Evolutionary conservation across 2,888 invertebrate species (phyloP), one percentile per base, ranked within the genome.

Genomic region (Nomada goodeniana): DNA sequence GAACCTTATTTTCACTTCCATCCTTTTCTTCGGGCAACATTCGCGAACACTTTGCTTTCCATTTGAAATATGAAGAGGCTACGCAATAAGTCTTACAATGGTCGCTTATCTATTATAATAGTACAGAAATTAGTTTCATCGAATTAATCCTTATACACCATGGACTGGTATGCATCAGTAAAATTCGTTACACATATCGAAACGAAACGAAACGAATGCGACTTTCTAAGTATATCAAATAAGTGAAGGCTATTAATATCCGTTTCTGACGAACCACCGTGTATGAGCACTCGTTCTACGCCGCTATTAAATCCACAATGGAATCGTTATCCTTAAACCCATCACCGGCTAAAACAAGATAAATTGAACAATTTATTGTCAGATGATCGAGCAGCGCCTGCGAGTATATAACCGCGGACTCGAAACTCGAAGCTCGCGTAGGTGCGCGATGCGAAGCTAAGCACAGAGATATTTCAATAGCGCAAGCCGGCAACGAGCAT

Each of bases 401-500:
- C 26, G 64, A n/a, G 52, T 15, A 55, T 50, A n/a, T 53, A 53
- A 20, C 53, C 47, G 11, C 47, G 50, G 63, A 7, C 55, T 68
- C 47, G 61, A 23, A 76, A 36, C 65, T 53, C 15, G 63, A 50
- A 52, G 69, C 63, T 36, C 67, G 77, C 70, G 80, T 78, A 73
- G 69, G 73, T 74, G 81, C 67, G 69, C 75, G 74, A 26, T 29
- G 80, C 69, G 61, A 59, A 80, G 78, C 55, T 52, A 64, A 68
- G 44, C 53, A 23, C 36, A 36, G 53, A 44, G 81, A 81, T 81
- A 76, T 76, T 81, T 83, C 81, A 74, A 83, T 81, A 83, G 70
- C 55, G 42, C 70, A 18, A 18, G 15, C 29, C 67, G 26, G 29
- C 70, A 23, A 78, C 68, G 60, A 20, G 13, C 11, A 23, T 15